Evolutionary conservation across 2,797 vertebrate genomes (phyloP), one percentile per base, ranked within the genome.

Genomic region (Sebastiscus albofasciatus): DNA sequence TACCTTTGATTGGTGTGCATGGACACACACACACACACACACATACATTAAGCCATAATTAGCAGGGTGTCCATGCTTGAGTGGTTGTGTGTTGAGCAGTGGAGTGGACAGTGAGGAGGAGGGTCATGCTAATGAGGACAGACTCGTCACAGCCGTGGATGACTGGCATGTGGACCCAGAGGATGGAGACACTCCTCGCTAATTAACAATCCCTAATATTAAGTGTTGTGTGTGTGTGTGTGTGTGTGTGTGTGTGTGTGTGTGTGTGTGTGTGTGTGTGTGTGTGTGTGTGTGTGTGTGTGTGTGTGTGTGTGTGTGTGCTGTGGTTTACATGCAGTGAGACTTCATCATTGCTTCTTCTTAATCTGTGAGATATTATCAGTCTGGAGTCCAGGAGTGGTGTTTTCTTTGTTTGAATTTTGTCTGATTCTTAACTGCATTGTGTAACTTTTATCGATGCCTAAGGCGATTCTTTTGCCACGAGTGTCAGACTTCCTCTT

Each of bases 1-100:
- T 76, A 87, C 75, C 76, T 83, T 83, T 87, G 81, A 88, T 72
- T 86, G 79, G 73, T 75, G 8, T 60, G 29, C 65, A 18, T 59
- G 5, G 36, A 33, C 22, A 31, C 46, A 22, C n/a, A 42, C 72
- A 56, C 69, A 73, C 54, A 73, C 77, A 71, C 72, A 79, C 62
- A 81, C 20, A 82, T 26, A 79, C 59, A 75, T 49, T 64, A 76
- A 70, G 67, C 16, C 81, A 67, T 94, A 89, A 93, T 91, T 93
- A 92, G 89, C 89, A 81, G 84, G 80, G 78, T 79, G 87, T 89
- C 83, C 88, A 89, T 90, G 90, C 89, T 87, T 92, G 83, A 91
- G 81, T 79, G 87, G 82, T 12, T 80, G 84, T 89, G 77, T 88
- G 85, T 84, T 85, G 85, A 92, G 79, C 84, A 93, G 87, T 78